A percentile compares a stretch with the other conserved stretches of the same genome.
Evolutionary conservation across 2,888 invertebrate species (phyloP).

Genomic region (Pseudolycoriella hygida): DNA sequence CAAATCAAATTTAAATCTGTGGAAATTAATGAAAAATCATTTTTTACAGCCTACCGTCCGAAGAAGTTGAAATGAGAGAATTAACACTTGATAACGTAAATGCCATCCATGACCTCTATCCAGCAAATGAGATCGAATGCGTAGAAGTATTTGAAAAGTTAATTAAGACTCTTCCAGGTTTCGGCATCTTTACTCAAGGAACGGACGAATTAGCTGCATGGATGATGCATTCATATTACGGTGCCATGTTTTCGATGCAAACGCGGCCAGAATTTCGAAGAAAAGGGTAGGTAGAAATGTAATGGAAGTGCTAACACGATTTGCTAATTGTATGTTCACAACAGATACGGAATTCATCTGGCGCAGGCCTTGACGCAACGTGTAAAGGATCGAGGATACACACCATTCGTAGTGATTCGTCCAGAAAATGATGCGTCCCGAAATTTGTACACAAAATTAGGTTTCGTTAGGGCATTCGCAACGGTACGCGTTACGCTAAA

Average conservation of each 20-base stretch:
- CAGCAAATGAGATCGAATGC: slow-evolving; percentile 75
- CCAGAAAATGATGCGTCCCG: slow-evolving; percentile 77
- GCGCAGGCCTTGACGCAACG: slow-evolving; percentile 47
- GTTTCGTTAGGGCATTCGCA: slow-evolving; percentile 62
- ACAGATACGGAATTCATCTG: slow-evolving; percentile 49
- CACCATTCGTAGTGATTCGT: slow-evolving; percentile 71
- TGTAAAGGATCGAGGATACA: slow-evolving; percentile 55
- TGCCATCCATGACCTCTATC: slow-evolving; percentile 70
- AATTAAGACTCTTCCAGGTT: slow-evolving; percentile 59
- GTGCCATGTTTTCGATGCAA: slow-evolving; percentile 86
- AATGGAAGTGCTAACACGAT: neutral
- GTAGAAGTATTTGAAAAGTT: slow-evolving; percentile 67
- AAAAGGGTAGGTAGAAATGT: slow-evolving; percentile 32
- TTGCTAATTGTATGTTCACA: neutral
- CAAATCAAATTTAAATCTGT: neutral
- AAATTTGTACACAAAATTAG: slow-evolving; percentile 64
- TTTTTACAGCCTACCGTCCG: slow-evolving; percentile 32
- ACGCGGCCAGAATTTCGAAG: slow-evolving; percentile 58
- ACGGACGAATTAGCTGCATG: slow-evolving; percentile 64
- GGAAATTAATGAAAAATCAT: too few relatives aligned
- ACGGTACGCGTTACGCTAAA: slow-evolving; percentile 64
- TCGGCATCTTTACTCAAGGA: slow-evolving; percentile 51
- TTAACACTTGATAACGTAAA: slow-evolving; percentile 60
- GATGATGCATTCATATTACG: slow-evolving; percentile 85
- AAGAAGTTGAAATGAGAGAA: slow-evolving; percentile 59